Percentiles rank a stretch among this genome's conserved stretches.
Conservation (phyloP, 2,797 vertebrate genomes). For the Cynodonichthys magdalenae region DNA sequence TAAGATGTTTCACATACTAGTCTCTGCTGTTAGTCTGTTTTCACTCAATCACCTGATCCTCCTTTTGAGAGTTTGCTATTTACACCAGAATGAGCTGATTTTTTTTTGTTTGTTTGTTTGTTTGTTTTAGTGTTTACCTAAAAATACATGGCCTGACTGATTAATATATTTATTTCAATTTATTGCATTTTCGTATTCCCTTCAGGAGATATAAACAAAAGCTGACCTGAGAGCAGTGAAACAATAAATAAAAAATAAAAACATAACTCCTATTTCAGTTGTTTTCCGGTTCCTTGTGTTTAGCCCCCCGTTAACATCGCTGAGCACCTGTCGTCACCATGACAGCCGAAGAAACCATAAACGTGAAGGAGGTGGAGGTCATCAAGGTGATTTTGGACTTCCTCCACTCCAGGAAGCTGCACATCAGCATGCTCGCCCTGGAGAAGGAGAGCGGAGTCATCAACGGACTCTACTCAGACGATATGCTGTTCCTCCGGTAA, state of each 20-base stretch:
- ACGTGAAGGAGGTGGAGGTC: conserved; percentile 99
- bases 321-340: conserved; percentile 82
- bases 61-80: neutral
- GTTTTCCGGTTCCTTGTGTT: neutral
- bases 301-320: neutral
- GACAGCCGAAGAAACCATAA: conserved; percentile 98
- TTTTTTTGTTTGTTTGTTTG: too few relatives aligned
- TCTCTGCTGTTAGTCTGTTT: neutral
- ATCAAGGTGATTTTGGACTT: conserved; percentile 98
- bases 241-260: too few relatives aligned
- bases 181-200: too few relatives aligned
- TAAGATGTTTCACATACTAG: neutral
- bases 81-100: too few relatives aligned
- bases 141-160: too few relatives aligned
- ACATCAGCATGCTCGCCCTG: conserved; percentile 98
- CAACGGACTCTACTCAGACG: conserved; percentile 97
- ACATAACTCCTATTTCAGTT: neutral
- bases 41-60: neutral
- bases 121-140: too few relatives aligned
- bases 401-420: conserved; percentile 94
- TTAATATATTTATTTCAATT: too few relatives aligned
- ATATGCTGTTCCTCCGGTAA: conserved; percentile 98
- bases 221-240: too few relatives aligned
- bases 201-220: too few relatives aligned
- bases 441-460: conserved; percentile 99